Percentiles rank a stretch among this genome's conserved stretches.
Conservation (phyloP, 1,140 invertebrate genomes). For the Phymastichus coffea region DNA sequence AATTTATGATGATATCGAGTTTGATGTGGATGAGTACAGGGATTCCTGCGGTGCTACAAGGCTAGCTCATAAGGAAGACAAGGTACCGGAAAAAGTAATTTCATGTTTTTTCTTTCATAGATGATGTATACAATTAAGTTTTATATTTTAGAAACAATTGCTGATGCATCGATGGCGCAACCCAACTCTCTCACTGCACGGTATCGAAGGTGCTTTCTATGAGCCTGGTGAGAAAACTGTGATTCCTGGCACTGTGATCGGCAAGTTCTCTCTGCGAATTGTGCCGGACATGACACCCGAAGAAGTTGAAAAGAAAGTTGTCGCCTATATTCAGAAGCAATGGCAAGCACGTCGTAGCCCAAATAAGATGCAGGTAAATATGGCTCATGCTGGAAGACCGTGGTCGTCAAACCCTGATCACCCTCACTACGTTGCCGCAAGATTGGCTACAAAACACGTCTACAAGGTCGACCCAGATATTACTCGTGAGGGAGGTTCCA, state of each 20-base stretch:
- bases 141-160: constrained; percentile 58
- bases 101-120: no score
- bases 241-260: constrained; percentile 91
- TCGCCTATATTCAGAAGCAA: constrained; percentile 69
- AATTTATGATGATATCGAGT: constrained; percentile 86
- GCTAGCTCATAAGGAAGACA: constrained; percentile 76
- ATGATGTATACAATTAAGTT: constrained; percentile 4
- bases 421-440: constrained; percentile 87
- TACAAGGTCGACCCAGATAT: constrained; percentile 92
- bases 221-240: constrained; percentile 93
- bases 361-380: constrained; percentile 80
- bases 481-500: constrained; percentile 93
- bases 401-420: constrained; percentile 93
- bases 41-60: constrained; percentile 69
- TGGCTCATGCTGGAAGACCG: constrained; percentile 78
- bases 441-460: constrained; percentile 83
- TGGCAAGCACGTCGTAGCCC: constrained; percentile 76
- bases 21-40: constrained; percentile 77
- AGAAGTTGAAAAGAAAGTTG: constrained; percentile 72
- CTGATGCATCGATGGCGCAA: constrained; percentile 91
- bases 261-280: constrained; percentile 94
- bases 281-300: constrained; percentile 89
- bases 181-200: constrained; percentile 88
- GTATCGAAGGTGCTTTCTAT: constrained; percentile 91
- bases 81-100: constrained; percentile 55